Evolutionary conservation across 2,888 invertebrate species (phyloP).

Genomic region (Calephelis perditalis): DNA sequence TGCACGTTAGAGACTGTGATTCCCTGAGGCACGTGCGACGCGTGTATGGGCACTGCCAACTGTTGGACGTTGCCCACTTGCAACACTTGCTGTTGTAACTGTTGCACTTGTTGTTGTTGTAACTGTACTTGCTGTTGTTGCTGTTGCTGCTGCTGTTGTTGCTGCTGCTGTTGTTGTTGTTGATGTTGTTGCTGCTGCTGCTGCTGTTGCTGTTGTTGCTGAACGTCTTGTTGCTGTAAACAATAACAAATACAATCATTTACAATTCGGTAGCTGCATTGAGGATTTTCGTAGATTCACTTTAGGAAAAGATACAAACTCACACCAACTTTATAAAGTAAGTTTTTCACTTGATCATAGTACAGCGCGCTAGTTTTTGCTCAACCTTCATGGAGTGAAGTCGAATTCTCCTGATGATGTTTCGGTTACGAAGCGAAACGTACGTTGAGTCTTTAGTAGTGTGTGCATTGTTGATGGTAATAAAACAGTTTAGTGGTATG

Average conservation of each 20-base stretch:
- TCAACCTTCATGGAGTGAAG: too few species aligned
- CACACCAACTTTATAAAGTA: too few species aligned
- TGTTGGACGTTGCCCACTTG: slow-evolving; percentile 68
- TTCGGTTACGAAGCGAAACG: too few species aligned
- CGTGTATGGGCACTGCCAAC: slow-evolving; percentile 59
- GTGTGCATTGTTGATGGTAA: too few species aligned
- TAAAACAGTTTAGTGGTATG: too few species aligned
- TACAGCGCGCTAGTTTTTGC: too few species aligned
- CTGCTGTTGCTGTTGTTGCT: slow-evolving; percentile 37
- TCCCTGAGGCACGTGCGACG: slow-evolving; percentile 18
- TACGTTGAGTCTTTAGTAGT: too few species aligned
- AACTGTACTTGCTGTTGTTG: slow-evolving; percentile 33
- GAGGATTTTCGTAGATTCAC: too few species aligned
- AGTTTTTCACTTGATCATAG: too few species aligned
- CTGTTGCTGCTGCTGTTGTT: slow-evolving; percentile 40
- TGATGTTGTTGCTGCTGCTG: slow-evolving; percentile 41
- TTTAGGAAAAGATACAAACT: too few species aligned
- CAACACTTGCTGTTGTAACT: slow-evolving; percentile 59
- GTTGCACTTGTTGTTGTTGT: slow-evolving; percentile 37
- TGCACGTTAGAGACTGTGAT: slow-evolving; percentile 40
- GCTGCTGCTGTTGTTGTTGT: slow-evolving; percentile 40
- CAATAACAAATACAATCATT: slow-evolving; percentile 2
- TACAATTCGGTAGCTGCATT: too few species aligned
- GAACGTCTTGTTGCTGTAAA: slow-evolving; percentile 40
- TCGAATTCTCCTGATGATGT: too few species aligned